Percentiles rank a stretch among this genome's conserved stretches.
phyloP scores from a whole-genome alignment of 2,888 invertebrate genomes.

The Sphaerophoria taeniata region DNA sequence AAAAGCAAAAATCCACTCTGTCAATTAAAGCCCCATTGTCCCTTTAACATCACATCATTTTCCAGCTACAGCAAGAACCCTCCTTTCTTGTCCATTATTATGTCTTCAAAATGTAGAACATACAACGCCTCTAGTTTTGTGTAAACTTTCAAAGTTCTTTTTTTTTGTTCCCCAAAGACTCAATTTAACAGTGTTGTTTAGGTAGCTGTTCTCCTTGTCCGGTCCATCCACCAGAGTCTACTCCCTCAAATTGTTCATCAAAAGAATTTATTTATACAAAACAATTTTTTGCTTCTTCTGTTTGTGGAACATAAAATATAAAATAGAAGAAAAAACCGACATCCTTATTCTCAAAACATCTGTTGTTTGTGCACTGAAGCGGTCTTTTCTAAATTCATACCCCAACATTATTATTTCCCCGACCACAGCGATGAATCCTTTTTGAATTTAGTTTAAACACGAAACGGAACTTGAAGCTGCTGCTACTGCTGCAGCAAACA shows the following conservation, averaged over 20 bases:
- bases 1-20: too few species aligned
- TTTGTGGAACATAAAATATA: not conserved
- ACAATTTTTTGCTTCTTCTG: not conserved
- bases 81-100: constrained; percentile 4
- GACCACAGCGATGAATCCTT: constrained; percentile 38
- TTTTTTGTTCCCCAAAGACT: not conserved
- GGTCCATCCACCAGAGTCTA: not conserved
- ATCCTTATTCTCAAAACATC: constrained; percentile 48
- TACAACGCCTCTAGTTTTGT: constrained; percentile 23
- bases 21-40: too few species aligned
- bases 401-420: constrained; percentile 66
- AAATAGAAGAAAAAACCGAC: constrained; percentile 19
- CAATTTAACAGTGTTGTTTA: constrained; percentile 11
- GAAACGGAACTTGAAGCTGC: constrained; percentile 34
- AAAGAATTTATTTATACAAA: constrained; percentile 17
- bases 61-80: not conserved
- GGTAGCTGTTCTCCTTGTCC: not conserved
- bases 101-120: constrained; percentile 29
- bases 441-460: constrained; percentile 44
- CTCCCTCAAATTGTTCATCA: constrained; percentile 25
- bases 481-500: constrained; percentile 38
- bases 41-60: not conserved
- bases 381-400: constrained; percentile 52
- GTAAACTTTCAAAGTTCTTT: constrained; percentile 34
- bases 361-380: constrained; percentile 41